phyloP scores from a whole-genome alignment of 2,113 vertebrate genomes.

The Syrrhaptes paradoxus region DNA sequence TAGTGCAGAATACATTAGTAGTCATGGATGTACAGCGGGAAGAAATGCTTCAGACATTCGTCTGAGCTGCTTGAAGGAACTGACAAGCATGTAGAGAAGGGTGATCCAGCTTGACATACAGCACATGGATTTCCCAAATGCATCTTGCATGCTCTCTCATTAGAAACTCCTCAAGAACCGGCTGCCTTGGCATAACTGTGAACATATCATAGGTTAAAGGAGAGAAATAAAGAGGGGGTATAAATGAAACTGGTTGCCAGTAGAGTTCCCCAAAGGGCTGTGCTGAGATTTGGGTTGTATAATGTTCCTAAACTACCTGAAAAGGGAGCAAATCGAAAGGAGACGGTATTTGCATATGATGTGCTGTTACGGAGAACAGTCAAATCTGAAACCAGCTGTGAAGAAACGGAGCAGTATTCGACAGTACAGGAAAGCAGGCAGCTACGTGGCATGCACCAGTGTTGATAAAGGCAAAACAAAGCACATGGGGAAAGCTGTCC shows the following conservation, averaged over 20 bases:
- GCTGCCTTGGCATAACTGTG: neutral
- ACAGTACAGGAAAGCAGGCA: neutral
- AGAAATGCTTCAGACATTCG: neutral
- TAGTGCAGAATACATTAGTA: neutral
- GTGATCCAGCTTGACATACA: neutral
- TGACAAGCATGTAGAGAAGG: neutral
- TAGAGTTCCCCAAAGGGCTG: neutral
- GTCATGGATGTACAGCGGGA: neutral
- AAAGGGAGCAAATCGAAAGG: neutral
- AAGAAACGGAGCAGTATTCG: neutral
- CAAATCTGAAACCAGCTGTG: neutral
- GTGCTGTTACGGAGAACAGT: neutral
- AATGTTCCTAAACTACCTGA: neutral
- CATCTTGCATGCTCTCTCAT: neutral
- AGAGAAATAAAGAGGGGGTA: neutral
- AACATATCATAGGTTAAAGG: neutral
- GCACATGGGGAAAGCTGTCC: neutral
- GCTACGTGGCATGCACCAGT: neutral
- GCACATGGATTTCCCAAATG: neutral
- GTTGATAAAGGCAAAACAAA: neutral
- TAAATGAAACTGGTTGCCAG: neutral
- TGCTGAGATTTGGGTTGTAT: neutral
- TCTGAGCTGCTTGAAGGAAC: neutral
- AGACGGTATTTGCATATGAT: neutral
- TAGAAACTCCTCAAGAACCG: neutral